Percentiles rank a stretch among this genome's conserved stretches.
These are phyloP conservation scores for Pachycephus smyrnensis DNA, from an alignment of 2,888 invertebrate species.

Conservation along the genomic window DNA sequence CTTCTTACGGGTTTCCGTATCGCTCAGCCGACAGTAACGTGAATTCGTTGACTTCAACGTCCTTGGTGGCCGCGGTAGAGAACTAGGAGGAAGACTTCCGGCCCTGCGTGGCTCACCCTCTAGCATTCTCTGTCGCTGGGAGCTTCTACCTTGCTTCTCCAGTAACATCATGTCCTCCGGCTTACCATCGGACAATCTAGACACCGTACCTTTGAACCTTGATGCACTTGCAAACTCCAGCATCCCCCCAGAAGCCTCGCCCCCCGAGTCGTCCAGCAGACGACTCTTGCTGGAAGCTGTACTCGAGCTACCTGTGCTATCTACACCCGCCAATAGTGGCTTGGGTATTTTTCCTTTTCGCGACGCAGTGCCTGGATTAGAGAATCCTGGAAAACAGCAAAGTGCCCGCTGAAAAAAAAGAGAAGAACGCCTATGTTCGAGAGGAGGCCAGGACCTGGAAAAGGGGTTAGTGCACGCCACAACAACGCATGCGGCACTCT, in stretches of 20 bases:
- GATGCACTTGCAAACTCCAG: slow-evolving; percentile 60
- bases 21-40: slow-evolving; percentile 62
- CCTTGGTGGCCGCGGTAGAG: slow-evolving; percentile 78
- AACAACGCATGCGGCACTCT: slow-evolving; percentile 66
- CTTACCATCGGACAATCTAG: slow-evolving; percentile 66
- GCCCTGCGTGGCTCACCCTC: slow-evolving; percentile 63
- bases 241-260: slow-evolving; percentile 57
- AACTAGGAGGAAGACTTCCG: slow-evolving; percentile 78
- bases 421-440: slow-evolving; percentile 67
- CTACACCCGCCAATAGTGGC: slow-evolving; percentile 79
- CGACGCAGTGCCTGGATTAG: slow-evolving; percentile 81
- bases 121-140: slow-evolving; percentile 79
- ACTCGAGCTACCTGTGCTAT: slow-evolving; percentile 63
- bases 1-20: slow-evolving; percentile 61
- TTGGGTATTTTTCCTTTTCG: slow-evolving; percentile 83
- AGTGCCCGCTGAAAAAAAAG: slow-evolving; percentile 83
- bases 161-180: slow-evolving; percentile 80
- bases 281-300: slow-evolving; percentile 64
- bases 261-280: slow-evolving; percentile 58
- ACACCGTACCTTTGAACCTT: slow-evolving; percentile 52
- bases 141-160: slow-evolving; percentile 82
- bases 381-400: slow-evolving; percentile 88
- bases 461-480: slow-evolving; percentile 69
- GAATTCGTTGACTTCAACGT: slow-evolving; percentile 65
- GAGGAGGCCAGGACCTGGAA: slow-evolving; percentile 58